A percentile compares a stretch with the other conserved stretches of the same genome.
These are phyloP conservation scores for Catamblyrhynchus diadema DNA, from an alignment of 2,797 vertebrate genomes.

Conservation along the genomic window DNA sequence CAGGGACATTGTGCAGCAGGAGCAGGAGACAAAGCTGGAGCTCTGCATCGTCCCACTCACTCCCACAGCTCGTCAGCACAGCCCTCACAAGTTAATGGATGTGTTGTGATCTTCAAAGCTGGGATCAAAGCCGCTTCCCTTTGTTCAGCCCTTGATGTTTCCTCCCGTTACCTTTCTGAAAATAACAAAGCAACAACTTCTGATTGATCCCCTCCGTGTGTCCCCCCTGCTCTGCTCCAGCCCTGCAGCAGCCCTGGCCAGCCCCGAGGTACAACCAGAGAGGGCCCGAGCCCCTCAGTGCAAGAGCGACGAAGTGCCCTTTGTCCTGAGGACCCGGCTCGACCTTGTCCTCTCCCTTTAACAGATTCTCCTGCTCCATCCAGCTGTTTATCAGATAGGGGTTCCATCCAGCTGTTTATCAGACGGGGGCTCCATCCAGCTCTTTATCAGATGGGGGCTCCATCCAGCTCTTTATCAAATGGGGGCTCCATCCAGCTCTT, in stretches of 20 bases:
- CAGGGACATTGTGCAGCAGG: not conserved
- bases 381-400: not conserved
- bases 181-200: not conserved
- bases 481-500: not conserved
- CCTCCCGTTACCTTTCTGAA: not conserved
- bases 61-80: not conserved
- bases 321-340: not conserved
- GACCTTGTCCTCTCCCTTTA: not conserved
- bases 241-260: not conserved
- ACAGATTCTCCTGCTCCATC: not conserved
- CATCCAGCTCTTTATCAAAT: not conserved
- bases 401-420: not conserved
- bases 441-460: not conserved
- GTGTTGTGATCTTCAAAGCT: not conserved
- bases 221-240: not conserved
- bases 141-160: not conserved
- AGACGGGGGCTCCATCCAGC: not conserved
- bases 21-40: conserved; percentile 31
- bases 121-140: not conserved
- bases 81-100: not conserved
- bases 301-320: not conserved
- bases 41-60: conserved; percentile 38
- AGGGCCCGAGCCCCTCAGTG: not conserved
- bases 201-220: rapidly evolving
- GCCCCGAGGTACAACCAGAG: not conserved